Conservation (phyloP, 2,888 invertebrate species). For the Melanophora roralis region DNA sequence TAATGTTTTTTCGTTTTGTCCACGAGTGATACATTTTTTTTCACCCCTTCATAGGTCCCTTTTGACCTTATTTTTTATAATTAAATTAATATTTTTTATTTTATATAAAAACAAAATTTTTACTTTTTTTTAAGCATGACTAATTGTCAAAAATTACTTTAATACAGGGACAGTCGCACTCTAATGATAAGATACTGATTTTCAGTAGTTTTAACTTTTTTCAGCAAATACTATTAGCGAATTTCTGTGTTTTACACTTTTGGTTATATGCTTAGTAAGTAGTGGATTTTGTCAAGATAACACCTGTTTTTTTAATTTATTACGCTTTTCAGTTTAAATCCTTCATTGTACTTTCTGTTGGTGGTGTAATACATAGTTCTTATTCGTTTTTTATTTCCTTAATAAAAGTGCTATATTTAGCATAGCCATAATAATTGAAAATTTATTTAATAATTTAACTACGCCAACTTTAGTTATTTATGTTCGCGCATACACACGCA, state of each 20-base stretch:
- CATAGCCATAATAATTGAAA: constrained; percentile 37
- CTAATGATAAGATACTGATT: constrained; percentile 10
- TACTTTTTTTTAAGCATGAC: constrained; percentile 39
- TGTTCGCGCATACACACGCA: constrained; percentile 20
- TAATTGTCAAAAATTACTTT: constrained; percentile 48
- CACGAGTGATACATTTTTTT: background rate
- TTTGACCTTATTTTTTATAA: constrained; percentile 53
- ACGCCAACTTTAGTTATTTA: constrained; percentile 3
- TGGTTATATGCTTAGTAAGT: background rate
- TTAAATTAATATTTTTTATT: constrained; percentile 55
- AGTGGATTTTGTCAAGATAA: constrained; percentile 6
- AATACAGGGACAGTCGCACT: constrained; percentile 7
- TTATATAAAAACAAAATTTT: constrained; percentile 29
- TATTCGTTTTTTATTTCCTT: constrained; percentile 5
- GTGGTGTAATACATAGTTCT: background rate
- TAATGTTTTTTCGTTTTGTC: background rate
- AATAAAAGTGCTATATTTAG: constrained; percentile 28
- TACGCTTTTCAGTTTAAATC: background rate
- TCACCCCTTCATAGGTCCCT: constrained; percentile 3
- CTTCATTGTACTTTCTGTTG: background rate
- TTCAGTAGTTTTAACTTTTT: too few species aligned
- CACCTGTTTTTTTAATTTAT: background rate
- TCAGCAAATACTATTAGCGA: background rate
- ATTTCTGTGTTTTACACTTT: background rate
- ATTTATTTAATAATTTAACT: constrained; percentile 35